Evolutionary conservation across 2,113 vertebrate species (phyloP), one percentile per base, ranked within the genome.

Genomic region (Eudyptes chrysolophus): DNA sequence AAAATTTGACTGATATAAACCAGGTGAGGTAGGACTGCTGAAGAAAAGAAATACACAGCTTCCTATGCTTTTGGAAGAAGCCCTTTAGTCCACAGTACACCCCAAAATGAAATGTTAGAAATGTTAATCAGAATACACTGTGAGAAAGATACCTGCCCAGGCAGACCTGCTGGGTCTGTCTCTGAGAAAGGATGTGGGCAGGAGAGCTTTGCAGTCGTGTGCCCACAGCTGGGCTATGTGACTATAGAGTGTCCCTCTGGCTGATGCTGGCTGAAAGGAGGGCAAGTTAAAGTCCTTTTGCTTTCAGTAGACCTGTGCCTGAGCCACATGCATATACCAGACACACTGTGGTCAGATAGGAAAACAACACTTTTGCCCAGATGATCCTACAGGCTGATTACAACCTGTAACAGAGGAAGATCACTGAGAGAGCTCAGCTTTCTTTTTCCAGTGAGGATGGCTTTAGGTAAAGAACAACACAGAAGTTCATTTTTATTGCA

Each of bases 131-230:
- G 32, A 65, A 55, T 6, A 34, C 11, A 46, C 21, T 18, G 21
- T 19, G 54, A 52, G 36, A 84, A 76, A 36, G 40, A 21, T 4
- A n/a, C 15, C 18, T 66, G 64, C n/a, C 34, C 32, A 75, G 51
- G 25, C n/a, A 78, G 48, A 80, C 7, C 30, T 74, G 8, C 44
- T 74, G 68, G 12, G 24, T 66, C 46, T 58, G 20, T 12, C 75
- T 66, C 30, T 13, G 40, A 61, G 51, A 19, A 46, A 57, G 40
- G 16, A 78, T 8, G 10, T 0, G 0, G 0, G 0, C 54, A 69
- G 60, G 16, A 84, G 11, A 42, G 16, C 16, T 66, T 55, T 61
- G 44, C 54, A 62, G 30, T 30, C 7, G 11, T 6, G 25, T 72
- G 25, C 34, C 27, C 24, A 18, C 29, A 34, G 54, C n/a, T 51